Evolutionary conservation across 2,888 invertebrate species (phyloP), one percentile per base, ranked within the genome.

Genomic region (Serripes groenlandicus): DNA sequence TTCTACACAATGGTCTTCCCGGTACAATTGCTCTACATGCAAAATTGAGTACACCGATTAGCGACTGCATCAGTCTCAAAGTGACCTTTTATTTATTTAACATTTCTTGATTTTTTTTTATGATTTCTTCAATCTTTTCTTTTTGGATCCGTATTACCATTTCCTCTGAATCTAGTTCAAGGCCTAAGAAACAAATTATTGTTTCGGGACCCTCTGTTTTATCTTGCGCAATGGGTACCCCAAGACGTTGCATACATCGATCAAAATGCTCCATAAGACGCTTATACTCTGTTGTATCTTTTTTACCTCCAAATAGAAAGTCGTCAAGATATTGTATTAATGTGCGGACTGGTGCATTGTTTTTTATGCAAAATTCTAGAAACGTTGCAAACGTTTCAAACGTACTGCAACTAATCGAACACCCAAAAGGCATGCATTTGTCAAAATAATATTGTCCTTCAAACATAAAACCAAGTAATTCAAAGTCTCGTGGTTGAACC

Each of bases 381-480:
- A 85, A 85, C 0, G 74, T 73, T 21, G 83, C 56, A 78, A 85
- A 85, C 69, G 69, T 82, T 62, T 88, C 78, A 78, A 86, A 88
- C 0, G 64, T 49, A 5, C 32, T 28, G 62, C 85, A 85, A 7
- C 72, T 77, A 11, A 85, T 70, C 2, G 70, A 75, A 32, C 74
- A 71, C 2, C 81, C 88, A 32, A 88, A 75, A 4, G 83, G 80
- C 1, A 87, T 32, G 21, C 52, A 49, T 42, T 77, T 81, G 56
- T 84, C 81, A 34, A 77, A 60, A 77, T 52, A 81, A 68, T 68
- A 82, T 3, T 62, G 3, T 9, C 58, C 68, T n/a, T 72, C 32
- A 32, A 82, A 72, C 23, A 58, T 62, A 52, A 83, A 78, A 21
- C 85, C 85, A 3, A 85, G 35, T 9, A 83, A 49, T 11, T 83